Conservation (phyloP, 2,888 invertebrate genomes). For the Nebria brevicollis region DNA sequence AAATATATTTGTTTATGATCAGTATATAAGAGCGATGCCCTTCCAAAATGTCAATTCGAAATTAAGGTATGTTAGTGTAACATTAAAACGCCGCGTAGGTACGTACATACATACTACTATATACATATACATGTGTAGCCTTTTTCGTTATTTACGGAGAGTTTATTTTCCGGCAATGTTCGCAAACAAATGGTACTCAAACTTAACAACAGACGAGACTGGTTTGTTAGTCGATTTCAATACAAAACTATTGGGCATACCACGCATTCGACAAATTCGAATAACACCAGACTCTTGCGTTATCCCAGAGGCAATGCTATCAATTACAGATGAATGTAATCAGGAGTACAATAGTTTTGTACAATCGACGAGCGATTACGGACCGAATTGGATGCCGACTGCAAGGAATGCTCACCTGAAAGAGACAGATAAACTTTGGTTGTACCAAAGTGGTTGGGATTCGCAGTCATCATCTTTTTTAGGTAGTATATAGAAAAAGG, state of each 20-base stretch:
- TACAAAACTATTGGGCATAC: conserved; percentile 55
- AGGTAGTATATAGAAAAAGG: no score
- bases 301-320: conserved; percentile 49
- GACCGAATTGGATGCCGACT: conserved; percentile 47
- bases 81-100: neutral
- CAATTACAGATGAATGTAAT: conserved; percentile 51
- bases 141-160: conserved; percentile 22
- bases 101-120: no score
- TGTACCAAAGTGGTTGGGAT: conserved; percentile 33
- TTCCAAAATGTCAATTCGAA: conserved; percentile 22
- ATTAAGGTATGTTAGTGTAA: conserved; percentile 6
- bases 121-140: conserved; percentile 13
- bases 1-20: conserved; percentile 31
- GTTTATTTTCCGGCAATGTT: conserved; percentile 20
- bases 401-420: conserved; percentile 49
- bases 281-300: conserved; percentile 43
- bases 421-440: conserved; percentile 29
- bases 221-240: conserved; percentile 54
- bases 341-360: conserved; percentile 45
- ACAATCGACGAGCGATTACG: conserved; percentile 49
- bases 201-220: conserved; percentile 49
- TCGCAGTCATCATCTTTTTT: neutral
- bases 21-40: conserved; percentile 11
- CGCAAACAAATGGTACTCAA: conserved; percentile 54
- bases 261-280: conserved; percentile 53